A percentile compares a stretch with the other conserved stretches of the same genome.
Evolutionary conservation across 2,888 invertebrate species (phyloP).

Genomic region (Pecten maximus): DNA sequence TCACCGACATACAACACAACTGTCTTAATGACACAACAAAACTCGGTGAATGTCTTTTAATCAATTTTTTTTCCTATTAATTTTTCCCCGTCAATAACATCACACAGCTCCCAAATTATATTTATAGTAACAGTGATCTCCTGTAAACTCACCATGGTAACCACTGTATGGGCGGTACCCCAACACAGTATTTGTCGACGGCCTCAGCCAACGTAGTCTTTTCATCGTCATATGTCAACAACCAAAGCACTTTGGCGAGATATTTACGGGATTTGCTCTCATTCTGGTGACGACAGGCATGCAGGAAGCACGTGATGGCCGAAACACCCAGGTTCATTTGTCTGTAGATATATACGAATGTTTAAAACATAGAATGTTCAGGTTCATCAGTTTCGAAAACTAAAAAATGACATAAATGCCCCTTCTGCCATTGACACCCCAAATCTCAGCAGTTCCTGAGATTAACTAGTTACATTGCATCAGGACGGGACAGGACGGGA

Average conservation of each 20-base stretch:
- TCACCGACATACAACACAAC: not conserved
- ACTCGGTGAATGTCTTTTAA: too few relatives aligned
- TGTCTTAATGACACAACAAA: too few relatives aligned
- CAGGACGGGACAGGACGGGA: too few relatives aligned
- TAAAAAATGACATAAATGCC: too few relatives aligned
- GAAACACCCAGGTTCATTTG: slow-evolving; percentile 86
- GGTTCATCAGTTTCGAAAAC: too few relatives aligned
- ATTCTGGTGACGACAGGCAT: slow-evolving; percentile 97
- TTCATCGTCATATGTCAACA: slow-evolving; percentile 93
- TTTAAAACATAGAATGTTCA: not conserved
- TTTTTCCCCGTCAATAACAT: too few relatives aligned
- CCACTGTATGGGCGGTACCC: slow-evolving; percentile 97
- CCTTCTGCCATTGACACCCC: too few relatives aligned
- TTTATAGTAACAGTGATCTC: too few relatives aligned
- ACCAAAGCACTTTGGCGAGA: slow-evolving; percentile 95
- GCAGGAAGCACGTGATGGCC: slow-evolving; percentile 96
- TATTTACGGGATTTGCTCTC: slow-evolving; percentile 97
- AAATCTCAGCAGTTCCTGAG: too few relatives aligned
- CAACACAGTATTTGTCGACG: slow-evolving; percentile 95
- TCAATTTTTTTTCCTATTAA: too few relatives aligned
- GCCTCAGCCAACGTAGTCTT: slow-evolving; percentile 91
- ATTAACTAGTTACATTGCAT: too few relatives aligned
- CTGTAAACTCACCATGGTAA: slow-evolving; percentile 90
- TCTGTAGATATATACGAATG: slow-evolving; percentile 55
- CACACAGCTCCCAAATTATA: too few relatives aligned